Percentiles rank a stretch among this genome's conserved stretches.
Conservation (phyloP, 2,888 invertebrate species). For the Rhingia campestris region DNA sequence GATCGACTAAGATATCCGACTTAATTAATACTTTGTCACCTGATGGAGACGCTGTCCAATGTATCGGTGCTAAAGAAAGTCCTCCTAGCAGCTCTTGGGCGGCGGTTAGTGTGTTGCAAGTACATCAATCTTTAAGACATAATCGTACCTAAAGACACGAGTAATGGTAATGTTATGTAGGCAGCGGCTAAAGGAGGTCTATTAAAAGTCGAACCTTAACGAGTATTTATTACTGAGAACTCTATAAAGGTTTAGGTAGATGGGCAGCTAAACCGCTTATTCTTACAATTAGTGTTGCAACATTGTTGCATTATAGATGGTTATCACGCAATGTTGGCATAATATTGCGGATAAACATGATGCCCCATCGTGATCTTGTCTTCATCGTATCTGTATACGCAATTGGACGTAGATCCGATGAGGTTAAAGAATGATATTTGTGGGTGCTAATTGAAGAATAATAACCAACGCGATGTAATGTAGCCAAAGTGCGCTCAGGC, state of each 20-base stretch:
- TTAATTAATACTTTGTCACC: background rate
- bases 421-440: background rate
- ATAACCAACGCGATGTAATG: no score
- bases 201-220: background rate
- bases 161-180: no score
- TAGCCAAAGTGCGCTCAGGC: no score
- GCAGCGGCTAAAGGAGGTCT: no score
- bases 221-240: background rate
- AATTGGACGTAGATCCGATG: background rate
- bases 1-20: background rate
- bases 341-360: background rate
- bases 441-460: no score
- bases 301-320: constrained; percentile 30
- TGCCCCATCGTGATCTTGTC: background rate
- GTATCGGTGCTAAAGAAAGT: background rate
- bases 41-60: background rate
- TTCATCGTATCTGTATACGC: background rate
- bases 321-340: constrained; percentile 30
- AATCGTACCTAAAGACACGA: no score
- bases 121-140: no score
- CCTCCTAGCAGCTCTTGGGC: background rate
- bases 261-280: background rate
- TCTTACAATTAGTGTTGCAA: constrained; percentile 6
- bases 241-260: background rate
- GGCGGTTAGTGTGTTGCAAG: no score